phyloP scores from a whole-genome alignment of 2,888 invertebrate species.

The Nebria salina region DNA sequence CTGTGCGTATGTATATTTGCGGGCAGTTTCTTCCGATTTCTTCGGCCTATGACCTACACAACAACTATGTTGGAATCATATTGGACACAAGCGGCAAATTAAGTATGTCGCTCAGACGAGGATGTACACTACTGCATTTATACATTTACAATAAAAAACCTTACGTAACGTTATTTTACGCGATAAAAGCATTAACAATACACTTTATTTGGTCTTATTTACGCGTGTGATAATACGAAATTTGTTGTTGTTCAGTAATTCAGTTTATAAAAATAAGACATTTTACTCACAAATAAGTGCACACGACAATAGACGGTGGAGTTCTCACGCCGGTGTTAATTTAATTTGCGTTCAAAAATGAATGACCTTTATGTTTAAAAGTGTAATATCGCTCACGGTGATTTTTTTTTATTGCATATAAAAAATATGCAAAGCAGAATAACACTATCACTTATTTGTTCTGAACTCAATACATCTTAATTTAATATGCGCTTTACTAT shows the following conservation, averaged over 20 bases:
- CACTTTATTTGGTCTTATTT: neutral
- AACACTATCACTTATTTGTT: neutral
- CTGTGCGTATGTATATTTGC: neutral
- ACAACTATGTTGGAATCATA: neutral
- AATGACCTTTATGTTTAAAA: neutral
- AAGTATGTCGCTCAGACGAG: neutral
- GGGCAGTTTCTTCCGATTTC: conserved; percentile 18
- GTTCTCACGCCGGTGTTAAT: neutral
- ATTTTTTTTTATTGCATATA: neutral
- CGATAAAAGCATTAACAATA: neutral
- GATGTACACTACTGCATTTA: neutral
- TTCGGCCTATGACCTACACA: conserved; percentile 29
- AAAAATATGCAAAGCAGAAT: neutral
- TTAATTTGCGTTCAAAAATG: neutral
- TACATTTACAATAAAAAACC: neutral
- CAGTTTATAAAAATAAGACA: neutral
- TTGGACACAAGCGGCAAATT: conserved; percentile 16
- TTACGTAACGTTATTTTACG: conserved; percentile 5
- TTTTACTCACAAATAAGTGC: neutral
- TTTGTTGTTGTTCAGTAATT: no score
- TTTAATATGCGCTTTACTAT: neutral
- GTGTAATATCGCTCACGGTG: neutral
- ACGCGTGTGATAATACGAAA: neutral
- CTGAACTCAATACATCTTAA: neutral
- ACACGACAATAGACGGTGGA: neutral